These are phyloP conservation scores for Gymnothorax javanicus DNA, from an alignment of 2,797 vertebrate species.

Conservation along the genomic window DNA sequence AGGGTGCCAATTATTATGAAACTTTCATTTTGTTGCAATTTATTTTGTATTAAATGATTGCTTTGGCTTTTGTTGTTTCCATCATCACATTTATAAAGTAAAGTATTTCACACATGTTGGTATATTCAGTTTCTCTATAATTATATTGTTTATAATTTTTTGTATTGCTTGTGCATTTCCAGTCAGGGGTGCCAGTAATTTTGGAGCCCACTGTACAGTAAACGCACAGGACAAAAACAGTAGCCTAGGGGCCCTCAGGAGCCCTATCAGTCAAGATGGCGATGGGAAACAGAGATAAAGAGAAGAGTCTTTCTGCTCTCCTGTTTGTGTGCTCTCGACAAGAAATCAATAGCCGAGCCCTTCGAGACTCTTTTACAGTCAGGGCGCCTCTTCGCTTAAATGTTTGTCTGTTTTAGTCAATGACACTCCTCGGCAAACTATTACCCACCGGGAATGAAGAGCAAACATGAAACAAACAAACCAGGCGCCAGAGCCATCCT, in stretches of 20 bases:
- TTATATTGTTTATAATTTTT: no score
- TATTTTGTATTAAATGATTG: no score
- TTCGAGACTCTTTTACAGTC: constrained; percentile 77
- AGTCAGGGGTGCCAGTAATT: no score
- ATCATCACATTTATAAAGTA: no score
- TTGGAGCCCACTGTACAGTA: constrained; percentile 21
- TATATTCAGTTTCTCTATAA: no score
- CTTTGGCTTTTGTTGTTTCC: no score
- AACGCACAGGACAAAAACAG: constrained; percentile 59
- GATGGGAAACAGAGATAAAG: constrained; percentile 74
- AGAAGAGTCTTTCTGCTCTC: constrained; percentile 62
- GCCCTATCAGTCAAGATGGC: constrained; percentile 63
- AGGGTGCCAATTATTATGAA: no score
- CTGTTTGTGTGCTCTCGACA: constrained; percentile 73
- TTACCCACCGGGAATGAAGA: constrained; percentile 67
- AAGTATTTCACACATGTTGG: no score
- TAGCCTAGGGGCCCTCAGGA: constrained; percentile 56
- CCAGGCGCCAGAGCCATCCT: constrained; percentile 53
- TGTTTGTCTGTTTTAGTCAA: constrained; percentile 81
- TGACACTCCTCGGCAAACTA: constrained; percentile 74
- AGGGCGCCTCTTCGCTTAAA: constrained; percentile 69
- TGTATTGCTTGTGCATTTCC: no score
- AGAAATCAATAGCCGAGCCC: constrained; percentile 74
- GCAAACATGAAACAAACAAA: constrained; percentile 77
- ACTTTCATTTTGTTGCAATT: no score